Evolutionary conservation across 2,113 vertebrate species (phyloP).

Genomic region (Nyctibius bracteatus): DNA sequence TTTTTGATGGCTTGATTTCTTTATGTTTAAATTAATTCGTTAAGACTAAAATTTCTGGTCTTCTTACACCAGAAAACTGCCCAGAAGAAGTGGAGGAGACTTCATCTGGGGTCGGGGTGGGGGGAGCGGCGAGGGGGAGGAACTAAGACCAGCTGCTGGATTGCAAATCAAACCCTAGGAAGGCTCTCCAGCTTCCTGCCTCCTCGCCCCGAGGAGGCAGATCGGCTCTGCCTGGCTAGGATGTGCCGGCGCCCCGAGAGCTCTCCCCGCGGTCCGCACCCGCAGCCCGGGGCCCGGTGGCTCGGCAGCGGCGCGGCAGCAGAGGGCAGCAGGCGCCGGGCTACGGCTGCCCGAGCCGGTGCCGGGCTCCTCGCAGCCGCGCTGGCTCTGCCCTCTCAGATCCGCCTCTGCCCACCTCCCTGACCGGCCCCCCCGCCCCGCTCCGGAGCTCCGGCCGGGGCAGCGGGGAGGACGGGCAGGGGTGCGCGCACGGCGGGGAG

Average conservation of each 20-base stretch:
- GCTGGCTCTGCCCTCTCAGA: background rate
- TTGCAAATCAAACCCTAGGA: background rate
- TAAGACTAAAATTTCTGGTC: background rate
- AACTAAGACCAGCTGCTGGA: background rate
- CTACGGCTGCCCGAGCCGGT: too few species aligned
- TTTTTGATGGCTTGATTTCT: background rate
- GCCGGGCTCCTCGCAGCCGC: background rate
- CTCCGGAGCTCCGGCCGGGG: background rate
- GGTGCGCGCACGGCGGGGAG: background rate
- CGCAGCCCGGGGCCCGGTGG: too few species aligned
- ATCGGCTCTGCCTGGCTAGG: fast-evolving
- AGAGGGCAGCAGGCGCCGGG: slow-evolving; percentile 44
- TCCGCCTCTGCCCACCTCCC: background rate
- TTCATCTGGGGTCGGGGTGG: too few species aligned
- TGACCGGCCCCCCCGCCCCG: background rate
- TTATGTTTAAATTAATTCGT: background rate
- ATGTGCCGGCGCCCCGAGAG: fast-evolving
- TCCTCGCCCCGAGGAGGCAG: background rate
- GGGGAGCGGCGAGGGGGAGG: background rate
- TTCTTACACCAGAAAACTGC: background rate
- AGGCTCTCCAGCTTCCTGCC: background rate
- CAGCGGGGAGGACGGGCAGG: background rate
- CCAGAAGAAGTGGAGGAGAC: fast-evolving
- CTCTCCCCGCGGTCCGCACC: fast-evolving
- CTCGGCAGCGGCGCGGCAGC: background rate